phyloP scores from a whole-genome alignment of 2,797 vertebrate genomes.

The Coregonus suidteri region DNA sequence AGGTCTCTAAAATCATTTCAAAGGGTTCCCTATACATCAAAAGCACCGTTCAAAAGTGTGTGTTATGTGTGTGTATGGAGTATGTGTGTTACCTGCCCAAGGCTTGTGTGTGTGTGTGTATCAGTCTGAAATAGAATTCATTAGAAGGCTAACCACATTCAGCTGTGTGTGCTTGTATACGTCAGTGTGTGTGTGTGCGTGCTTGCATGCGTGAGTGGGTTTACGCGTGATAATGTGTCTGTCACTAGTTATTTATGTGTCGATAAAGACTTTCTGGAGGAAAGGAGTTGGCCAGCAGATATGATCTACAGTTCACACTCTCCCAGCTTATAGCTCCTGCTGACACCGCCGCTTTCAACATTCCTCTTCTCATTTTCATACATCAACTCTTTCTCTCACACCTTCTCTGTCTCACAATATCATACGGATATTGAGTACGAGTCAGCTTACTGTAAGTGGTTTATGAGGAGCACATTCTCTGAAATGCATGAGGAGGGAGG shows the following conservation, averaged over 20 bases:
- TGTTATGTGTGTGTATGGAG: conserved; percentile 27
- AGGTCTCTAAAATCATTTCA: conserved; percentile 58
- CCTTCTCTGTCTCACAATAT: conserved; percentile 36
- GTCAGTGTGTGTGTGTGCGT: conserved; percentile 4
- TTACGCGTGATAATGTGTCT: conserved; percentile 46
- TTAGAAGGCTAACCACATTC: conserved; percentile 64
- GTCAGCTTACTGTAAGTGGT: neutral
- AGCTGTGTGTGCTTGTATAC: conserved; percentile 46
- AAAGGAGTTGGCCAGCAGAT: conserved; percentile 56
- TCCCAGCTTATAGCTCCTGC: conserved; percentile 54
- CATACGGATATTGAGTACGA: neutral
- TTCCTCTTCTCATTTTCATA: conserved; percentile 65
- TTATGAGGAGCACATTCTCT: conserved; percentile 48
- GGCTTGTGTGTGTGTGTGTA: conserved; percentile 42
- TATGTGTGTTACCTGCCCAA: conserved; percentile 48
- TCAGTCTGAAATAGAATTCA: conserved; percentile 59
- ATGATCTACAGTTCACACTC: conserved; percentile 53
- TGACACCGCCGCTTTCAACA: conserved; percentile 61
- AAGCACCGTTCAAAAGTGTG: conserved; percentile 40
- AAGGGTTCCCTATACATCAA: conserved; percentile 54
- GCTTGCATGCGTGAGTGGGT: neutral
- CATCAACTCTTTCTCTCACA: conserved; percentile 42
- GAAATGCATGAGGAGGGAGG: conserved; percentile 26
- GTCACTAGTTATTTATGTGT: conserved; percentile 71
- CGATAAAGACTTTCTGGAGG: conserved; percentile 66